These are phyloP conservation scores for Rhizomys pruinosus DNA, from an alignment of 2,113 vertebrate species.

Conservation along the genomic window DNA sequence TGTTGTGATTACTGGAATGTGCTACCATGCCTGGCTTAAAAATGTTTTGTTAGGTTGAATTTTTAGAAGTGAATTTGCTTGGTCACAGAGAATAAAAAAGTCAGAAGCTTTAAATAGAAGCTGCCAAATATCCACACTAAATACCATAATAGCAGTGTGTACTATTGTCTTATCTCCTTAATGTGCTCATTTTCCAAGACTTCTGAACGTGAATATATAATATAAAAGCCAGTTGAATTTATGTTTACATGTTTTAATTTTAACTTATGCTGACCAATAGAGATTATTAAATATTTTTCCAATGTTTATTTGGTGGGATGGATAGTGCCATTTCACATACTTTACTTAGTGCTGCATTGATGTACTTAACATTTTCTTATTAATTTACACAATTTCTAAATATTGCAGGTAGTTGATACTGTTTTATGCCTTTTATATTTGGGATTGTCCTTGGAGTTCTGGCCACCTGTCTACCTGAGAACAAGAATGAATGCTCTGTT, in stretches of 20 bases:
- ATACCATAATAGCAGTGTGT: neutral
- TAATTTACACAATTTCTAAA: conserved; percentile 36
- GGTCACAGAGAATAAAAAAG: neutral
- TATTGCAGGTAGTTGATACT: neutral
- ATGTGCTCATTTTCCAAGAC: neutral
- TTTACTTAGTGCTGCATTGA: neutral
- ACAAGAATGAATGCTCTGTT: neutral
- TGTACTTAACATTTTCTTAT: neutral
- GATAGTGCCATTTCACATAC: neutral
- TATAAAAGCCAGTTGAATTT: neutral
- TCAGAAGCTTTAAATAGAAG: conserved; percentile 25
- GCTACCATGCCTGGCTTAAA: neutral
- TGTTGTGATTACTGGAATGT: neutral
- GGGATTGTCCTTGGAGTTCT: neutral
- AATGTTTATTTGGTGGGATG: neutral
- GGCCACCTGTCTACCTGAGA: neutral
- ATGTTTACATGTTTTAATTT: neutral
- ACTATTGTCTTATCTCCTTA: neutral
- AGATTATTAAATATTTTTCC: conserved; percentile 29
- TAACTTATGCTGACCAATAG: neutral
- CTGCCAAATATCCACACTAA: neutral
- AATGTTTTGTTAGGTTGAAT: conserved; percentile 26
- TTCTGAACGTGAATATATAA: neutral
- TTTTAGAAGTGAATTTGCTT: conserved; percentile 50
- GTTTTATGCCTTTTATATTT: neutral